Percentiles rank a stretch among this genome's conserved stretches.
phyloP scores from a whole-genome alignment of 2,888 invertebrate species.

The Trissolcus brochymenae region DNA sequence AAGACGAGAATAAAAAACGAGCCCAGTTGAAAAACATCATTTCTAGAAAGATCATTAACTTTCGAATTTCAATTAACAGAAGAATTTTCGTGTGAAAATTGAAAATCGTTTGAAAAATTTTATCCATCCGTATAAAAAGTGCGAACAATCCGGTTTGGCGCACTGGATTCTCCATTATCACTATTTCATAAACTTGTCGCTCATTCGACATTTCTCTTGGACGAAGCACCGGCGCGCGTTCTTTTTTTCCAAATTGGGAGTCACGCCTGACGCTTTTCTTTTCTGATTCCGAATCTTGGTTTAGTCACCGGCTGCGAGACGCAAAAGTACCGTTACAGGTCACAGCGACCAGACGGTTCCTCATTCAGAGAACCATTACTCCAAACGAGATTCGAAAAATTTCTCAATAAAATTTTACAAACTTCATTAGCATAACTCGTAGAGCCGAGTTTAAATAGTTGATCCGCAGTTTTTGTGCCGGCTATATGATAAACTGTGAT shows the following conservation, averaged over 20 bases:
- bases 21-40: no score
- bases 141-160: no score
- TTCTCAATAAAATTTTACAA: background rate
- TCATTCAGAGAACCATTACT: background rate
- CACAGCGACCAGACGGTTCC: background rate
- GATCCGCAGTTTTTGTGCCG: background rate
- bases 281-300: conserved; percentile 26
- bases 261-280: conserved; percentile 28
- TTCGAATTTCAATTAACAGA: no score
- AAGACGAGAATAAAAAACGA: no score
- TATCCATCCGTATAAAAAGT: background rate
- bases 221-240: conserved; percentile 6
- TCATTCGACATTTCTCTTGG: conserved; percentile 19
- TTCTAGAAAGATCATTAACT: no score
- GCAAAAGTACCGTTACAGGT: conserved; percentile 37
- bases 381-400: background rate
- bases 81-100: no score
- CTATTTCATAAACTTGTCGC: background rate
- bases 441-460: background rate
- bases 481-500: conserved; percentile 1
- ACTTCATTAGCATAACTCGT: conserved; percentile 27
- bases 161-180: background rate
- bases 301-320: conserved; percentile 16
- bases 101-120: no score
- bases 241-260: conserved; percentile 40